phyloP scores from a whole-genome alignment of 2,888 invertebrate species.

The Scaptomyza tumidula region DNA sequence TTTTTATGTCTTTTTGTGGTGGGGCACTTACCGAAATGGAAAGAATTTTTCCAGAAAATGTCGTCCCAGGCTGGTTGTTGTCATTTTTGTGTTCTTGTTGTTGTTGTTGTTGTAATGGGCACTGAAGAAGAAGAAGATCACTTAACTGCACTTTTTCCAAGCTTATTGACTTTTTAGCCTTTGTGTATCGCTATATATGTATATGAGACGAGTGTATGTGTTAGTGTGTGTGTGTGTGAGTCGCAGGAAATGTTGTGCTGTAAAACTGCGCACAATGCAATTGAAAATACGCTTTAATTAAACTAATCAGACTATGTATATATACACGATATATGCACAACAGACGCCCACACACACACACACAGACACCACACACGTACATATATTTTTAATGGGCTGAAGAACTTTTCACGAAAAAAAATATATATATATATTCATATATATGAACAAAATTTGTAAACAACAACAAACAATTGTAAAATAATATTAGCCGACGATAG shows the following conservation, averaged over 20 bases:
- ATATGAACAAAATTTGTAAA: slow-evolving; percentile 5
- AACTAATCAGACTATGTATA: slow-evolving; percentile 69
- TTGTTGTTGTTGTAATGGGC: neutral
- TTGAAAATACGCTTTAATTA: slow-evolving; percentile 76
- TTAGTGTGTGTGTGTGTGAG: slow-evolving; percentile 18
- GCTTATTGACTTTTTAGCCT: slow-evolving; percentile 43
- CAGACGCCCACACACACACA: slow-evolving; percentile 55
- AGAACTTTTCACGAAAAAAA: slow-evolving; percentile 33
- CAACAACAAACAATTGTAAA: slow-evolving; percentile 35
- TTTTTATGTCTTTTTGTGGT: neutral
- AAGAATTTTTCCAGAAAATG: slow-evolving; percentile 76
- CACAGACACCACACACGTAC: slow-evolving; percentile 20
- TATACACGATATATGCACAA: slow-evolving; percentile 34
- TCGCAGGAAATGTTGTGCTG: slow-evolving; percentile 50
- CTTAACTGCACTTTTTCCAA: slow-evolving; percentile 52
- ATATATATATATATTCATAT: no score
- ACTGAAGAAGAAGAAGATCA: slow-evolving; percentile 30
- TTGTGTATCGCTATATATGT: neutral
- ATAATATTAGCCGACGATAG: slow-evolving; percentile 19
- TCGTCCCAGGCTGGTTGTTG: slow-evolving; percentile 72
- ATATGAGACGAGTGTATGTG: slow-evolving; percentile 11
- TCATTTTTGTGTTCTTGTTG: slow-evolving; percentile 49
- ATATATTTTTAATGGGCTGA: slow-evolving; percentile 48
- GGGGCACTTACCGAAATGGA: slow-evolving; percentile 71
- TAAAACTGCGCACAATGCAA: slow-evolving; percentile 70